These are phyloP conservation scores for Chlorodrepanis virens DNA, from an alignment of 2,113 vertebrate genomes.

Conservation along the genomic window DNA sequence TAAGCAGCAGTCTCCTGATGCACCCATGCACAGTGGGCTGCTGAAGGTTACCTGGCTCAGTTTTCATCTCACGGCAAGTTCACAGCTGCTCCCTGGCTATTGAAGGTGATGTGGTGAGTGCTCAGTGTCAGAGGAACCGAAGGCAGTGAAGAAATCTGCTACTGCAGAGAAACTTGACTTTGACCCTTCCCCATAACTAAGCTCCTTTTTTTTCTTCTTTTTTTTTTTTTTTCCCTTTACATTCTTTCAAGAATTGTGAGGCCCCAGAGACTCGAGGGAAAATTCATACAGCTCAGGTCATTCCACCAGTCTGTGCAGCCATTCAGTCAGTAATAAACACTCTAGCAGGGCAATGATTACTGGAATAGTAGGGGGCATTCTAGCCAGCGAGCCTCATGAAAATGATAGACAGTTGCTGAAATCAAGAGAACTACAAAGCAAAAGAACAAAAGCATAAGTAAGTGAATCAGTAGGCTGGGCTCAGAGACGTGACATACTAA, in stretches of 20 bases:
- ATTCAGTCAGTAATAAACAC: conserved; percentile 38
- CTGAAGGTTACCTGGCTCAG: background rate
- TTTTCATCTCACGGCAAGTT: background rate
- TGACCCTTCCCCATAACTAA: conserved; percentile 24
- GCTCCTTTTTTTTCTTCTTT: background rate
- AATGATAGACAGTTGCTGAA: conserved; percentile 65
- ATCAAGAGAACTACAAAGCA: conserved; percentile 56
- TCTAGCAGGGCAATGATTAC: conserved; percentile 36
- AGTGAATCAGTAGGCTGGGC: conserved; percentile 56
- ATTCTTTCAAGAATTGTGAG: conserved; percentile 50
- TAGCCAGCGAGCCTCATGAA: conserved; percentile 48
- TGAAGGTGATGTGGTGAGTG: background rate
- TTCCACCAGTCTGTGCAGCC: conserved; percentile 36
- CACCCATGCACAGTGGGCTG: background rate
- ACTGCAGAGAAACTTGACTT: background rate
- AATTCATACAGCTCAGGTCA: conserved; percentile 41
- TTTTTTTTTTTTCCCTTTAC: background rate
- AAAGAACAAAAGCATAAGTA: conserved; percentile 54
- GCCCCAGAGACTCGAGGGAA: conserved; percentile 13
- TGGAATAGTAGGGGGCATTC: conserved; percentile 45
- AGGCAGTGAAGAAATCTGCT: background rate
- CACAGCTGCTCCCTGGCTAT: background rate
- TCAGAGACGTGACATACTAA: conserved; percentile 49
- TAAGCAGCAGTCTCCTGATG: background rate
- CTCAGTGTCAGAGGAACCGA: background rate